Evolutionary conservation across 2,888 invertebrate species (phyloP).

Genomic region (Scrobipalpa costella): DNA sequence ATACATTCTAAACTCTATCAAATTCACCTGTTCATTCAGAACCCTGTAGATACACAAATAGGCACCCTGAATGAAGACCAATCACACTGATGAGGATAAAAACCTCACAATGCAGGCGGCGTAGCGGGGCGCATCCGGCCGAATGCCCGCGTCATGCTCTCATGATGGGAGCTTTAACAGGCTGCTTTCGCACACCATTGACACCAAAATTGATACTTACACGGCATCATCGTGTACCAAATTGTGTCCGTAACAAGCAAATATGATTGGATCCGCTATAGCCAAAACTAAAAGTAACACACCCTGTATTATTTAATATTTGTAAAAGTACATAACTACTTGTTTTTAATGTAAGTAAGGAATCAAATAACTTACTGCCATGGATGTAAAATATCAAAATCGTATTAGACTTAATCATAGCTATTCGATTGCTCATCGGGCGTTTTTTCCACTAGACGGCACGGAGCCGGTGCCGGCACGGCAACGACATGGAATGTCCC

Average conservation of each 20-base stretch:
- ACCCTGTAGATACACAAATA: conserved; percentile 6
- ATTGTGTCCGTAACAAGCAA: conserved; percentile 38
- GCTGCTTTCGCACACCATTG: conserved; percentile 33
- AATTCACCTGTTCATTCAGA: not conserved
- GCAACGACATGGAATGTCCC: too few species aligned
- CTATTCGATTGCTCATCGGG: too few species aligned
- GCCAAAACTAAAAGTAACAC: too few species aligned
- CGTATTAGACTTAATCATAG: too few species aligned
- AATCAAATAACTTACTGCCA: too few species aligned
- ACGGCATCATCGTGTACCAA: conserved; percentile 37
- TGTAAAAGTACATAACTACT: too few species aligned
- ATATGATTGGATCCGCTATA: conserved; percentile 26
- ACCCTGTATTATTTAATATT: too few species aligned
- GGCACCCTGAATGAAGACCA: conserved; percentile 2
- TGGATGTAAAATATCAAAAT: too few species aligned
- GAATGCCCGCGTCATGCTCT: conserved; percentile 31
- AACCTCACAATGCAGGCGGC: conserved; percentile 39
- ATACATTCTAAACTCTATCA: not conserved
- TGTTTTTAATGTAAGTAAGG: too few species aligned
- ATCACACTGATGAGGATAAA: conserved; percentile 24
- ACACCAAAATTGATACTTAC: conserved; percentile 45
- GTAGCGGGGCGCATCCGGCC: conserved; percentile 60
- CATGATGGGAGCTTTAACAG: conserved; percentile 21
- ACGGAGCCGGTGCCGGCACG: too few species aligned
- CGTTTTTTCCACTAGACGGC: too few species aligned